phyloP scores from a whole-genome alignment of 1,140 invertebrate species.

The Spodoptera frugiperda region DNA sequence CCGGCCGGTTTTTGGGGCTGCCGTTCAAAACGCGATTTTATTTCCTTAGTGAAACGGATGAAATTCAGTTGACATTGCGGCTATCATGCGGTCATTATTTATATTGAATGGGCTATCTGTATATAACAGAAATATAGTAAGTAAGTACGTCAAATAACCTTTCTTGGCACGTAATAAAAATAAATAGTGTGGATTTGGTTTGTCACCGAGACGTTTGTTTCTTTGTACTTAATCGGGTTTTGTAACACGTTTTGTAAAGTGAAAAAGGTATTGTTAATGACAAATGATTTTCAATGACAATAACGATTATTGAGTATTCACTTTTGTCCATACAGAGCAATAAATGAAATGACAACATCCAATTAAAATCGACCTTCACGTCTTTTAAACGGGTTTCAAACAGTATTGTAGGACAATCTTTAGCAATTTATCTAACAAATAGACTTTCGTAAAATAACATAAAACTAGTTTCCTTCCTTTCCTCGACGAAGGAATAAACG shows the following conservation, averaged over 20 bases:
- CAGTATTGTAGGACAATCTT: conserved; percentile 16
- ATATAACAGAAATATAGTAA: conserved; percentile 47
- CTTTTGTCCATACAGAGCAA: too few species aligned
- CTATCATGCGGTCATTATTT: conserved; percentile 46
- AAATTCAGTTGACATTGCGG: conserved; percentile 10
- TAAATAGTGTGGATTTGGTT: conserved; percentile 40
- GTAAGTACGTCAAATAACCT: conserved; percentile 42
- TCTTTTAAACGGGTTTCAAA: too few species aligned
- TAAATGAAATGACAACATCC: too few species aligned
- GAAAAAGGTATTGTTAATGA: too few species aligned
- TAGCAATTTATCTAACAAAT: conserved; percentile 38
- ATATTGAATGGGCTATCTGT: conserved; percentile 48
- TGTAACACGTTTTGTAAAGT: neutral
- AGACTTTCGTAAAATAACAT: conserved; percentile 9
- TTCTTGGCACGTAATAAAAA: conserved; percentile 50
- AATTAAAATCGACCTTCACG: too few species aligned
- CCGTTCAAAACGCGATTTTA: conserved; percentile 24
- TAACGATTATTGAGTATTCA: too few species aligned
- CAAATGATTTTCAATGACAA: too few species aligned
- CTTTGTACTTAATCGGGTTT: neutral
- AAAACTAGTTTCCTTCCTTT: conserved; percentile 10
- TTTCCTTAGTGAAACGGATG: conserved; percentile 3
- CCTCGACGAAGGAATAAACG: neutral
- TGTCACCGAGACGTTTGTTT: conserved; percentile 43
- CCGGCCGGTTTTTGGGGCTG: neutral